Base-by-base conservation (phyloP, 2,888 invertebrate species). In the Phyllotreta striolata region DNA sequence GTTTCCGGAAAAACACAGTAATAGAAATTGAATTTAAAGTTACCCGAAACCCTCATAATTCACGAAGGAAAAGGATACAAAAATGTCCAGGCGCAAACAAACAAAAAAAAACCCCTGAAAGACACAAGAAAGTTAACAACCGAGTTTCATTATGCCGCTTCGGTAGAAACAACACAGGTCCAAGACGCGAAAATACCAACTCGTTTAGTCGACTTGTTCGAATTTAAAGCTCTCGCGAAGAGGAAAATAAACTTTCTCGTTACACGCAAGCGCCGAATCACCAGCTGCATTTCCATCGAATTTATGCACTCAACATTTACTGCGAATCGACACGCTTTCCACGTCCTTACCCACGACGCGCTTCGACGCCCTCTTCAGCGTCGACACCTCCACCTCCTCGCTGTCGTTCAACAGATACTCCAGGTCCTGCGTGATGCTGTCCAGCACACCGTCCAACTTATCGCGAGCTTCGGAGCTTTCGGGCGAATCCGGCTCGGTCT, bases 371-470 rank as follows among this genome's bases (percentile, higher is more conserved):
- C 76, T 74, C 47, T 77, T 70, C 24, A 71, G 59, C 12, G 71
- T 66, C 9, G 70, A 65, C 37, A 64, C 62, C 38, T 58, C 57
- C 35, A 70, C 67, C 10, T 75, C 77, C 8, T 75, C 75, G 43
- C 70, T 76, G 54, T 91, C 85, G 80, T 92, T 92, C 65, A 93
- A 83, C 72, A 93, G 83, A 82, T 92, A 93, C 81, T 93, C 91
- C 72, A 93, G 83, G 82, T 93, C 93, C 76, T 90, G 89, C 1
- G 91, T 89, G 75, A 93, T 93, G 77, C 91, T 88, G 82, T 91
- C 89, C 55, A 93, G 82, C 85, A 93, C 90, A 62, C 88, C 89
- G 72, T 87, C 87, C 39, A 83, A 70, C 64, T 79, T 82, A 66
- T 80, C 38, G 38, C 83, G 79, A 12, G 57, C 64, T 59, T 83